These are phyloP conservation scores for Pammene fasciana DNA, from an alignment of 2,888 invertebrate species.

Conservation along the genomic window DNA sequence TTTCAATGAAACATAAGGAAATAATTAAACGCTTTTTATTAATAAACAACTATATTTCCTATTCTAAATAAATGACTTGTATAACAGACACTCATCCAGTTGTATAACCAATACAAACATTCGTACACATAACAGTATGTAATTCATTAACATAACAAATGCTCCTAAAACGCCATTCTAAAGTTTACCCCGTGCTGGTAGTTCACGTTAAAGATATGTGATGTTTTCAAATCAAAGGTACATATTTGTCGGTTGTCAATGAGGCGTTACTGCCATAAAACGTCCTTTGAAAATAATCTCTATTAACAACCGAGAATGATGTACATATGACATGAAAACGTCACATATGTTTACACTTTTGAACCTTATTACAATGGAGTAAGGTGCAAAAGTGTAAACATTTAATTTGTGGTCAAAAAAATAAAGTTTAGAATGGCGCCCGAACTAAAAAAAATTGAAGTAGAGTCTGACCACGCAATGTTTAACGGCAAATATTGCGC, in stretches of 20 bases:
- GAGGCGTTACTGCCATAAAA: too few relatives aligned
- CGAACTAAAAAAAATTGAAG: conserved; percentile 11
- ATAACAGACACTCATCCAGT: conserved; percentile 54
- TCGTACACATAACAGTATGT: conserved; percentile 56
- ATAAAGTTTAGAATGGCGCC: conserved; percentile 29
- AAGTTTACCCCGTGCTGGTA: conserved; percentile 11
- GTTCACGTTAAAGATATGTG: too few relatives aligned
- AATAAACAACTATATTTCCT: conserved; percentile 76
- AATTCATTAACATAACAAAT: conserved; percentile 57
- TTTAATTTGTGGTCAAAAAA: conserved; percentile 17
- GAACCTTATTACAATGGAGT: too few relatives aligned
- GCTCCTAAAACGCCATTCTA: conserved; percentile 21
- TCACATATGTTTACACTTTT: too few relatives aligned
- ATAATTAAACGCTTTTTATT: conserved; percentile 60
- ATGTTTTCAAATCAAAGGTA: too few relatives aligned
- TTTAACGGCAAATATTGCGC: too few relatives aligned
- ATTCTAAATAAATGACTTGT: conserved; percentile 65
- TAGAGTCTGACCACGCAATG: neutral
- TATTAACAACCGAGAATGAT: too few relatives aligned
- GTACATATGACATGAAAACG: too few relatives aligned
- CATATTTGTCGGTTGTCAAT: too few relatives aligned
- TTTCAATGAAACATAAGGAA: conserved; percentile 30
- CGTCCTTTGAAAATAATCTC: too few relatives aligned
- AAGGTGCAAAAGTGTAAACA: too few relatives aligned
- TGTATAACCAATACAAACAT: conserved; percentile 55